Evolutionary conservation across 2,113 vertebrate genomes (phyloP).

Genomic region (Aptenodytes forsteri): DNA sequence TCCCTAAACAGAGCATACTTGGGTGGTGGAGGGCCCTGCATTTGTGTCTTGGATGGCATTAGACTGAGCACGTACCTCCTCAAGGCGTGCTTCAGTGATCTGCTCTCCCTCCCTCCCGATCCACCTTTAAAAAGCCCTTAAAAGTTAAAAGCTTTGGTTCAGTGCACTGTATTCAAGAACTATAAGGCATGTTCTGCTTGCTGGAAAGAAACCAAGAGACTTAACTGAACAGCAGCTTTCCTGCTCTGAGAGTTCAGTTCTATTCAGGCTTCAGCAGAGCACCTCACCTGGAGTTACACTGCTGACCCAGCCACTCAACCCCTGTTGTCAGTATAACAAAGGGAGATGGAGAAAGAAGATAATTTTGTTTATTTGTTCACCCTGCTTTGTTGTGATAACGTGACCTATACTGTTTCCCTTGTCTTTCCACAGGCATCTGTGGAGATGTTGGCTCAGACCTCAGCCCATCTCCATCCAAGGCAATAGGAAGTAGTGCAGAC

Average conservation of each 20-base stretch:
- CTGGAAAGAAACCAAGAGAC: neutral
- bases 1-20: neutral
- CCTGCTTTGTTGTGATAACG: rapidly evolving
- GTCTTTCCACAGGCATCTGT: neutral
- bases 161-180: neutral
- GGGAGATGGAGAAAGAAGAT: neutral
- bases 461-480: neutral
- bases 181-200: neutral
- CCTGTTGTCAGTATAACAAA: neutral
- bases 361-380: neutral
- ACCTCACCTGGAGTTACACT: neutral
- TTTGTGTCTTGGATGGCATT: neutral
- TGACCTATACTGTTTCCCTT: neutral
- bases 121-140: neutral
- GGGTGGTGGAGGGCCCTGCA: neutral
- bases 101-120: neutral
- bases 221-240: neutral
- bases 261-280: neutral
- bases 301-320: neutral
- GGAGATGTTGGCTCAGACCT: neutral
- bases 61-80: neutral
- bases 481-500: neutral
- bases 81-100: neutral
- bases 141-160: neutral
- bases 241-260: neutral